Percentiles rank a stretch among this genome's conserved stretches.
Conservation (phyloP, 2,113 vertebrate genomes). For the Nannobrachium achirus region DNA sequence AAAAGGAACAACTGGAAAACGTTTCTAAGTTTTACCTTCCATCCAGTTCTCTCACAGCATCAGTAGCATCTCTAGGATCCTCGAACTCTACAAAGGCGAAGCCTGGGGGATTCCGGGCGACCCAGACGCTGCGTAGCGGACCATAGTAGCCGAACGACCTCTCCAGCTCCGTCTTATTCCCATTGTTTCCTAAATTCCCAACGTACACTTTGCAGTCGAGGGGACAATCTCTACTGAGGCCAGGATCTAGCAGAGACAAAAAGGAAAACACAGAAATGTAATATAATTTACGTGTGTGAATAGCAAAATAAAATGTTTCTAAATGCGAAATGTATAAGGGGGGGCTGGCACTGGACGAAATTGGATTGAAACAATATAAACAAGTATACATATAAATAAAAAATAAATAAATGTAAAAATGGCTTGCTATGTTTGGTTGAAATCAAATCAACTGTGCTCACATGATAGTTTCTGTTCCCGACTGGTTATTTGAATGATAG, state of each 20-base stretch:
- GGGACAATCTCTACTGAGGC: constrained; percentile 92
- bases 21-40: constrained; percentile 85
- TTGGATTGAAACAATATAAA: neutral
- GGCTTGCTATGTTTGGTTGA: too few species aligned
- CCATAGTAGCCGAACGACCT: constrained; percentile 96
- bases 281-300: neutral
- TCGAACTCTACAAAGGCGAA: constrained; percentile 99
- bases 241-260: constrained; percentile 69
- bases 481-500: too few species aligned
- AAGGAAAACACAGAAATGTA: neutral
- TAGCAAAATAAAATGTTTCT: neutral
- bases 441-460: too few species aligned
- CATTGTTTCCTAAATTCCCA: constrained; percentile 97
- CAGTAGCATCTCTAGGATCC: constrained; percentile 95
- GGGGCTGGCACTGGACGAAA: too few species aligned
- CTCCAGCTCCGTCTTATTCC: constrained; percentile 97
- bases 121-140: constrained; percentile 95
- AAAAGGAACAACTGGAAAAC: neutral
- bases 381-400: neutral
- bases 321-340: neutral
- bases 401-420: too few species aligned
- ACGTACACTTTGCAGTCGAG: constrained; percentile 99
- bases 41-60: constrained; percentile 97
- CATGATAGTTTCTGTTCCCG: too few species aligned
- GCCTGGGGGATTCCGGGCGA: constrained; percentile 95